These are phyloP conservation scores for Leucophenga montana DNA, from an alignment of 2,888 invertebrate species.

Conservation along the genomic window DNA sequence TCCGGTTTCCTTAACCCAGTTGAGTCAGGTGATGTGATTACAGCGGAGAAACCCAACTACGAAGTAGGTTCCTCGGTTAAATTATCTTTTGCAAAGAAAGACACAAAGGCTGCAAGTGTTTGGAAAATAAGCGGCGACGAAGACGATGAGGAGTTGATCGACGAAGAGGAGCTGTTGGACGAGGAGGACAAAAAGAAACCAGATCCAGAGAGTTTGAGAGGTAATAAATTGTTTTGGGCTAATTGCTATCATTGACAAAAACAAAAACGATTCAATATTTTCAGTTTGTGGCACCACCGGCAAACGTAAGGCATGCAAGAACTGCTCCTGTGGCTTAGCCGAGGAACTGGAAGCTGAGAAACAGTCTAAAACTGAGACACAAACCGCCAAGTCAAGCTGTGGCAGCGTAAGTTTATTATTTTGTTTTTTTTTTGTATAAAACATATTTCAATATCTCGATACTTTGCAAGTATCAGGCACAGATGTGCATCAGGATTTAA, in stretches of 20 bases:
- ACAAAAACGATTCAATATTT: slow-evolving; percentile 27
- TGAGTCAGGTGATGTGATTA: slow-evolving; percentile 64
- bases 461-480: too few species aligned
- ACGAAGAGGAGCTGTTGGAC: slow-evolving; percentile 90
- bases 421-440: background rate
- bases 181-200: slow-evolving; percentile 93
- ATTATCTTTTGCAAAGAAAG: slow-evolving; percentile 71
- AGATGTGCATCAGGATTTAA: too few species aligned
- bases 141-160: slow-evolving; percentile 83
- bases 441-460: too few species aligned
- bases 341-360: slow-evolving; percentile 87
- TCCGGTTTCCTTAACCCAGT: slow-evolving; percentile 77
- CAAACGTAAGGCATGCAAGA: slow-evolving; percentile 96
- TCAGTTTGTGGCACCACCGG: slow-evolving; percentile 89
- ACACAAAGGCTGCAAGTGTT: slow-evolving; percentile 72
- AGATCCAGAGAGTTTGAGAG: slow-evolving; percentile 85
- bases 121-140: slow-evolving; percentile 84
- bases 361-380: slow-evolving; percentile 63
- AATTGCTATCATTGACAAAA: too few species aligned
- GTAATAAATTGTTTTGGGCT: too few species aligned
- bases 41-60: slow-evolving; percentile 81
- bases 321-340: slow-evolving; percentile 97
- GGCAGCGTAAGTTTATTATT: slow-evolving; percentile 86
- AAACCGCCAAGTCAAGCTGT: slow-evolving; percentile 90
- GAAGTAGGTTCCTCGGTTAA: slow-evolving; percentile 80